phyloP scores from a whole-genome alignment of 2,888 invertebrate genomes.

The Celastrina argiolus region DNA sequence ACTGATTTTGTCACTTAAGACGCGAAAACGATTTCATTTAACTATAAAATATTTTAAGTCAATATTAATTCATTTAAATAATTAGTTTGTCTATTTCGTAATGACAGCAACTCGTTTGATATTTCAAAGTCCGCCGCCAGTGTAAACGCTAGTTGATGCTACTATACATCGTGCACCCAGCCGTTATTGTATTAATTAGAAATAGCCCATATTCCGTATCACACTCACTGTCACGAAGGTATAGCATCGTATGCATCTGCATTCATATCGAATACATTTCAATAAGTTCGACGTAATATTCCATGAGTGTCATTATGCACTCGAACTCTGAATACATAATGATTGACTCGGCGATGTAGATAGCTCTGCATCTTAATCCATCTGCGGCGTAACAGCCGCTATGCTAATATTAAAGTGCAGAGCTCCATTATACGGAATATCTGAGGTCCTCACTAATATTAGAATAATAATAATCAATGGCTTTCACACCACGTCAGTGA shows the following conservation, averaged over 20 bases:
- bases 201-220: neutral
- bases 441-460: neutral
- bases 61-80: no score
- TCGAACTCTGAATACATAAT: constrained; percentile 18
- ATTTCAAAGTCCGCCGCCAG: no score
- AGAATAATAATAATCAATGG: no score
- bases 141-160: no score
- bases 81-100: no score
- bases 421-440: constrained; percentile 15
- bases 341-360: constrained; percentile 10
- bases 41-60: no score
- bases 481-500: no score
- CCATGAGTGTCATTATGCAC: constrained; percentile 14
- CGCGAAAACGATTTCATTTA: no score
- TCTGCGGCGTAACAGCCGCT: constrained; percentile 11
- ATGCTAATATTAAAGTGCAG: constrained; percentile 19
- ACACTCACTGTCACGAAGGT: neutral
- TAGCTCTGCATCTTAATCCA: constrained; percentile 15
- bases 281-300: constrained; percentile 18
- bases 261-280: constrained; percentile 10
- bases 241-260: neutral
- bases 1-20: no score
- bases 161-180: no score
- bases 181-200: no score
- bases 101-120: no score